Conservation (phyloP, 1,140 invertebrate genomes). For the Caenorhabditis briggsae region DNA sequence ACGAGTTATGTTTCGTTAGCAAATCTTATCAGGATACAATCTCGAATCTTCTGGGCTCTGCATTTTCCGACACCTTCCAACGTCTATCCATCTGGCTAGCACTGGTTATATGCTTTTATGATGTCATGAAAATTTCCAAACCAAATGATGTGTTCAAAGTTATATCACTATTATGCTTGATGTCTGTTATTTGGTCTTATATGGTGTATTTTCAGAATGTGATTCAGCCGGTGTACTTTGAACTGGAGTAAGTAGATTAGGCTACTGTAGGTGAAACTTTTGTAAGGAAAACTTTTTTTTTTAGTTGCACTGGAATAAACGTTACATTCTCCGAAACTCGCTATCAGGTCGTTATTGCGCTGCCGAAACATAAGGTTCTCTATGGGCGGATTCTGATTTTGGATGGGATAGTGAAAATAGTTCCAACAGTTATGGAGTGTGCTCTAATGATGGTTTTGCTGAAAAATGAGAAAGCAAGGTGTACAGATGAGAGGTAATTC, state of each 20-base stretch:
- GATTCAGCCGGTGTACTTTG: neutral
- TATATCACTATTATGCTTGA: neutral
- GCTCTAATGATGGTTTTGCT: neutral
- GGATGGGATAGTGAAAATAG: neutral
- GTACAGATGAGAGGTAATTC: neutral
- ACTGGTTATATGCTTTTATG: neutral
- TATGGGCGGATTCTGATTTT: neutral
- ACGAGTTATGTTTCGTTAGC: neutral
- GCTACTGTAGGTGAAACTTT: neutral
- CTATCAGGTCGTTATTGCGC: neutral
- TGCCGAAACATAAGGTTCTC: neutral
- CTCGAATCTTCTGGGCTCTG: neutral
- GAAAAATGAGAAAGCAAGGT: neutral
- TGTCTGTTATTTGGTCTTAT: constrained; percentile 6
- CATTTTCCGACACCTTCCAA: neutral
- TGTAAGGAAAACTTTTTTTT: neutral
- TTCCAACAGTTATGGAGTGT: neutral
- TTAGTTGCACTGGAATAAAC: neutral
- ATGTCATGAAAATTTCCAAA: neutral
- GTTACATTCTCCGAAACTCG: neutral
- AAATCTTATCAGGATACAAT: neutral
- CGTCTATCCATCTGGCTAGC: neutral
- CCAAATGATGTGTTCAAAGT: neutral
- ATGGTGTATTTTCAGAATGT: neutral
- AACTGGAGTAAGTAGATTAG: neutral